Base-by-base conservation (phyloP, 2,113 vertebrate genomes). In the Ursus arctos region DNA sequence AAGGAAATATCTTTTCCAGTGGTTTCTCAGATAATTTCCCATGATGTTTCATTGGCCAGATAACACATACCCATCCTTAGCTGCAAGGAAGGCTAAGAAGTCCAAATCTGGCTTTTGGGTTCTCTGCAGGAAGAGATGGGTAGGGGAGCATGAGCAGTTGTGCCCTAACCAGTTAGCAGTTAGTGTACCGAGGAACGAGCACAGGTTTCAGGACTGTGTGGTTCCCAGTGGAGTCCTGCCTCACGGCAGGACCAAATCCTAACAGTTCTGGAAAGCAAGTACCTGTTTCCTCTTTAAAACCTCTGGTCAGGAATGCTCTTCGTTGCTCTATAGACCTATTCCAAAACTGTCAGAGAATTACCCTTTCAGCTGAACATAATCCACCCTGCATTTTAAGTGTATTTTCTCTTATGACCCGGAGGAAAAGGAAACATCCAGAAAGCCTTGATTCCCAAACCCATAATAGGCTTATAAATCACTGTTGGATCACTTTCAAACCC, bases 221-320 rank as follows among this genome's bases (percentile, higher is more conserved):
- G 18, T 24, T 55, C 31, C 71, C 15, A 3, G 7, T 12, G 33
- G 7, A 7, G 6, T 31, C 16, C 87, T 31, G 2, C 59, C 57
- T 69, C 81, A 51, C n/a, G 3, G 1, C 22, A 9, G 26, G 31
- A 14, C 14, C 0, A 4, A 24, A 72, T 18, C 65, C 63, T 51
- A 16, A 40, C 6, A 2, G 1, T 6, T n/a, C 51, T 49, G 21
- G 31, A 22, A 51, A 11, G 40, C 18, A 51, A 63, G 10, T 0
- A 7, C 22, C 31, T 2, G 4, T 28, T 72, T 51, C 31, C 28
- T 55, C 33, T 47, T 40, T 22, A 84, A 88, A 51, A 5, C 31
- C 5, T 33, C 59, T 18, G 21, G 31, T 71, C 59, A 18, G 40
- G 51, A 84, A 21, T 22, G 18, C 18, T 47, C 36, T 28, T 18